A percentile compares a stretch with the other conserved stretches of the same genome.
These are phyloP conservation scores for Camponotus vicinus DNA, from an alignment of 1,140 invertebrate genomes.

Conservation along the genomic window DNA sequence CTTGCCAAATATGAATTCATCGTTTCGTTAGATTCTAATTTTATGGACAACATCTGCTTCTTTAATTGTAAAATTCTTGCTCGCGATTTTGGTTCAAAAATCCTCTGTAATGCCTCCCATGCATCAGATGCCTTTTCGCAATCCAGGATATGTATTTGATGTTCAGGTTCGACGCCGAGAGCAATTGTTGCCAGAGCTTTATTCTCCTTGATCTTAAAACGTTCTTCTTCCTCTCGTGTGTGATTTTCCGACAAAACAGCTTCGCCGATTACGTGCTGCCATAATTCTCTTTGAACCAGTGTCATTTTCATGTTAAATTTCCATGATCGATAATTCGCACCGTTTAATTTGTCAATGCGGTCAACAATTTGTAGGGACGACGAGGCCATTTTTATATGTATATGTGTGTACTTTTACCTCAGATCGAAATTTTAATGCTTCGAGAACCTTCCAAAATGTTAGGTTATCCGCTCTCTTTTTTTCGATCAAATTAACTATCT, in stretches of 20 bases:
- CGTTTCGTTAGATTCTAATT: conserved; percentile 13
- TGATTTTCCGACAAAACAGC: background rate
- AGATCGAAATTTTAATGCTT: background rate
- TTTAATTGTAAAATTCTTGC: conserved; percentile 38
- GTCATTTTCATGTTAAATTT: conserved; percentile 46
- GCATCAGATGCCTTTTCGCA: conserved; percentile 23
- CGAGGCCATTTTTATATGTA: background rate
- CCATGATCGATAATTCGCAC: conserved; percentile 24
- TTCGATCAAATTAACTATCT: background rate
- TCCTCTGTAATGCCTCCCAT: conserved; percentile 10
- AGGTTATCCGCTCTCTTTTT: background rate
- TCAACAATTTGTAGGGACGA: conserved; percentile 3
- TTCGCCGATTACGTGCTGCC: background rate
- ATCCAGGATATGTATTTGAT: conserved; percentile 22
- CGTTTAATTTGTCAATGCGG: conserved; percentile 35
- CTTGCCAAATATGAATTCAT: conserved; percentile 30
- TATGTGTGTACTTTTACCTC: too few species aligned
- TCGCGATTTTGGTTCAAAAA: conserved; percentile 38
- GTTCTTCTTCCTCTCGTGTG: background rate
- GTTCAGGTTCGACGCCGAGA: conserved; percentile 2
- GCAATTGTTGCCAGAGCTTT: conserved; percentile 20
- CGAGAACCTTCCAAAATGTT: background rate
- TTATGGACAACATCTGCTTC: conserved; percentile 44
- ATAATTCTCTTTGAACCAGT: conserved; percentile 17
- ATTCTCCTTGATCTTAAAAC: background rate